phyloP scores from a whole-genome alignment of 2,113 vertebrate species.

The Spermophilus dauricus region DNA sequence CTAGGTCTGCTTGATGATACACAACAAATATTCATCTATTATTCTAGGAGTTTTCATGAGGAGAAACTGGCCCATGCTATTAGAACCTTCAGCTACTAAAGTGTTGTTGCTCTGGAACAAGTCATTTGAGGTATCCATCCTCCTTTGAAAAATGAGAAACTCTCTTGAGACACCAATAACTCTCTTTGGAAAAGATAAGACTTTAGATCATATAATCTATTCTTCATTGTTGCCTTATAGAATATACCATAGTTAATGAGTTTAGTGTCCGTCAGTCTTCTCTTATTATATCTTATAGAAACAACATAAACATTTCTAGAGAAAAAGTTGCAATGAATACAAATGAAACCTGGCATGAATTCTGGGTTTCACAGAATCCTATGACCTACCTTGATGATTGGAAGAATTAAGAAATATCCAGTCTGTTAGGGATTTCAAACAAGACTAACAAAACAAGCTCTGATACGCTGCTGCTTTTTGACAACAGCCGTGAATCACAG shows the following conservation, averaged over 20 bases:
- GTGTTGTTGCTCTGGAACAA: not conserved
- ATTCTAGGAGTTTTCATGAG: not conserved
- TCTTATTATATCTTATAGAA: not conserved
- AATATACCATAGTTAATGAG: not conserved
- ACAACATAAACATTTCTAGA: slow-evolving; percentile 47
- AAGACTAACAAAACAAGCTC: slow-evolving; percentile 76
- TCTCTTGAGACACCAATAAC: not conserved
- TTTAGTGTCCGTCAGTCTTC: not conserved
- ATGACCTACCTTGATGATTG: slow-evolving; percentile 49
- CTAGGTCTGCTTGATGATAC: not conserved
- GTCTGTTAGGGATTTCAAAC: slow-evolving; percentile 59
- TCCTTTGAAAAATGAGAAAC: not conserved
- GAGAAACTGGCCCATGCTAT: not conserved
- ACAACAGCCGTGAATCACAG: slow-evolving; percentile 83
- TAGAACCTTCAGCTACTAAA: not conserved
- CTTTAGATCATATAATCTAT: not conserved
- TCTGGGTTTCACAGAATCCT: slow-evolving; percentile 14
- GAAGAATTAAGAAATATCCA: slow-evolving; percentile 68
- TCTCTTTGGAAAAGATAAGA: not conserved
- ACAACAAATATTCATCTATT: not conserved
- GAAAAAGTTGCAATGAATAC: slow-evolving; percentile 19
- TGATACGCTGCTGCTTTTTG: slow-evolving; percentile 79
- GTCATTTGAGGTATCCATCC: not conserved
- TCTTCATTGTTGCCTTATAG: not conserved
- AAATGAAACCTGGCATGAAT: slow-evolving; percentile 1